Conservation (phyloP, 2,113 vertebrate species). For the Xenopus laevis region DNA sequence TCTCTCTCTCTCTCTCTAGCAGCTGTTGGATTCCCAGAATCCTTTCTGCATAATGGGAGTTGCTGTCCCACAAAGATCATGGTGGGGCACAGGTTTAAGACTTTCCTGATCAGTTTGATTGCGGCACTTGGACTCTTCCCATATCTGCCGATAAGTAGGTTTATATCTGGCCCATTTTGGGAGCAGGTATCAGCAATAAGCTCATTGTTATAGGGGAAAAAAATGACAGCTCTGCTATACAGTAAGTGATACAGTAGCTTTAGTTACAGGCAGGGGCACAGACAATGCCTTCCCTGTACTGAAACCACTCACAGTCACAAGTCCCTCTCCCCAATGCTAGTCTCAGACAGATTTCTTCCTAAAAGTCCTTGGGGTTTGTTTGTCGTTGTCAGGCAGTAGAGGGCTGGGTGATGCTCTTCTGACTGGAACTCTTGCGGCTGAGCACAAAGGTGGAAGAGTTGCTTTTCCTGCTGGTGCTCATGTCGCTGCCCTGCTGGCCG, state of each 20-base stretch:
- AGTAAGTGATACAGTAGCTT: neutral
- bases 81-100: no score
- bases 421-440: slow-evolving; percentile 70
- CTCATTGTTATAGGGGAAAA: no score
- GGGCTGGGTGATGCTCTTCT: slow-evolving; percentile 67
- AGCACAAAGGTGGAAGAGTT: slow-evolving; percentile 80
- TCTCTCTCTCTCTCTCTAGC: no score
- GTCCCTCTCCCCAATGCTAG: neutral
- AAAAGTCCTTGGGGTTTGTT: no score
- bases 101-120: no score
- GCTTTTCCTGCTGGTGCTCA: slow-evolving; percentile 69
- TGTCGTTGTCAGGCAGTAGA: slow-evolving; percentile 57
- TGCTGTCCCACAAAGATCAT: no score
- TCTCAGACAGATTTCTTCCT: neutral
- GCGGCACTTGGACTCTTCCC: no score
- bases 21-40: no score
- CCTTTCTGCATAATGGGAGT: no score
- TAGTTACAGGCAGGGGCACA: neutral
- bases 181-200: no score
- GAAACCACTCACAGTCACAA: neutral
- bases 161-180: no score
- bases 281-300: neutral
- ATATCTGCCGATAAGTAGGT: no score
- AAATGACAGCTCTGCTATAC: neutral
- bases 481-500: slow-evolving; percentile 64